phyloP scores from a whole-genome alignment of 2,113 vertebrate species.

The Ammodramus savannarum region DNA sequence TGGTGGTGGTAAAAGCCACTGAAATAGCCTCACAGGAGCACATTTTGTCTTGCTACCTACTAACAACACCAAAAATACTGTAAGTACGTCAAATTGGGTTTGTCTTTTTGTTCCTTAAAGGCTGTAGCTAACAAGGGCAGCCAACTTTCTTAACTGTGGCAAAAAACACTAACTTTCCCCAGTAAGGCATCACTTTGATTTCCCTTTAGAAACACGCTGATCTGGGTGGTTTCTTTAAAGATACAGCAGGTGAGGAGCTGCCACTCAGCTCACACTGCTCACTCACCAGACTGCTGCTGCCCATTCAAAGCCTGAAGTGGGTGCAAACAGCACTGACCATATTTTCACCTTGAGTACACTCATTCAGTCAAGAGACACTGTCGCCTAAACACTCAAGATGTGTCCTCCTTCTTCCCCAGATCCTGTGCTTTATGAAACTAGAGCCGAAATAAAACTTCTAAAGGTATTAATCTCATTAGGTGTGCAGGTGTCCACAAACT shows the following conservation, averaged over 20 bases:
- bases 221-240: background rate
- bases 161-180: background rate
- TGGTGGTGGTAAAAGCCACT: background rate
- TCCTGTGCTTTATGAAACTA: background rate
- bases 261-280: rapidly evolving
- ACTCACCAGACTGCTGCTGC: background rate
- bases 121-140: background rate
- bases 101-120: background rate
- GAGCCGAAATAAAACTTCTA: background rate
- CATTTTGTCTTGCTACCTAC: background rate
- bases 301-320: background rate
- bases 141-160: background rate
- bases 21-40: background rate
- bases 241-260: background rate
- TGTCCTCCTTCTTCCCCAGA: background rate
- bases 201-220: background rate
- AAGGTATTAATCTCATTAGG: background rate
- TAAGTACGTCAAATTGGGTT: background rate
- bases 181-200: background rate
- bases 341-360: background rate
- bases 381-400: background rate
- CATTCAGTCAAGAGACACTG: background rate
- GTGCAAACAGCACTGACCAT: background rate
- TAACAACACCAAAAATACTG: background rate
- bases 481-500: background rate